phyloP scores from a whole-genome alignment of 1,140 invertebrate species.

The Ostrea edulis region DNA sequence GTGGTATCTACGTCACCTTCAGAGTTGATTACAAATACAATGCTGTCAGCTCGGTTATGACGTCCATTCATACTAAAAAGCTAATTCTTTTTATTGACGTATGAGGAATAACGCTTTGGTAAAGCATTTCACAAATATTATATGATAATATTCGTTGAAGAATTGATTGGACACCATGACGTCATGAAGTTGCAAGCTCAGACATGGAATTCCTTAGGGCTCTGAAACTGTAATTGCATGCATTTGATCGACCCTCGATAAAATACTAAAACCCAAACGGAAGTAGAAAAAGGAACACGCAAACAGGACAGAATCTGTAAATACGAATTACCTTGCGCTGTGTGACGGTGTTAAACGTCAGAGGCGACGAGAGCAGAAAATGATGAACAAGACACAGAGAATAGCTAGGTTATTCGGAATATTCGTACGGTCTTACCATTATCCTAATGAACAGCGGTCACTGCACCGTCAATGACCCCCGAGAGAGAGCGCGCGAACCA shows the following conservation, averaged over 20 bases:
- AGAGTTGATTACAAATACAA: no score
- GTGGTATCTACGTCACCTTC: no score
- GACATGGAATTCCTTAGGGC: neutral
- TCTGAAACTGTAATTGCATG: neutral
- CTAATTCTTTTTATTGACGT: no score
- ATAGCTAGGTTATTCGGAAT: no score
- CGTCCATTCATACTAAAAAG: no score
- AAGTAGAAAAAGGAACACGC: neutral
- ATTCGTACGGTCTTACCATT: no score
- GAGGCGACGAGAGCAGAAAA: neutral
- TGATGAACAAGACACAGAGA: neutral
- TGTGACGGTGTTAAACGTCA: neutral
- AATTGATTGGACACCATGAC: constrained; percentile 7
- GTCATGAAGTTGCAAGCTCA: neutral
- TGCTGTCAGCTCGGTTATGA: no score
- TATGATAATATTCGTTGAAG: neutral
- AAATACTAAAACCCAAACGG: neutral
- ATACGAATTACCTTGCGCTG: no score
- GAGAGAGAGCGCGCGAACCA: neutral
- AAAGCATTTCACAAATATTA: neutral
- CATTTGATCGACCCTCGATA: neutral
- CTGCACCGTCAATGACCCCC: neutral
- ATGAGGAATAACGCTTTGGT: no score
- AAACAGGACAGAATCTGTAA: neutral
- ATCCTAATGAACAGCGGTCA: neutral